Percentiles rank a stretch among this genome's conserved stretches.
Conservation (phyloP, 2,888 invertebrate species). For the Drepana falcataria region DNA sequence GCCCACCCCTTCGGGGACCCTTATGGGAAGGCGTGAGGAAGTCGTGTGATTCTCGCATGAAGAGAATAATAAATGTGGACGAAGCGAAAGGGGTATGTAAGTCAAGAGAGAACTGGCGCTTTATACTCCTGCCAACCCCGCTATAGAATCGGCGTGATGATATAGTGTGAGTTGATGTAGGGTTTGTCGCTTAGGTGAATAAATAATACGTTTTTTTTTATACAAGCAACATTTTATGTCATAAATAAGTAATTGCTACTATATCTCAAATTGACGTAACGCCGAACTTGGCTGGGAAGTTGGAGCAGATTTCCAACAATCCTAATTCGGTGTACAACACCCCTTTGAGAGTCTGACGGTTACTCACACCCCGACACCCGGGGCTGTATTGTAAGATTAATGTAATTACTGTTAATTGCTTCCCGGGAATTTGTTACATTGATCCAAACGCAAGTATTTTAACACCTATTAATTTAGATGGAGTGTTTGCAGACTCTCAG, state of each 20-base stretch:
- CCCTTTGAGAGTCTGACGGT: neutral
- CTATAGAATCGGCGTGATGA: too few relatives aligned
- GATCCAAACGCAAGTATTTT: neutral
- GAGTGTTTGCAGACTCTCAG: neutral
- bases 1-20: too few relatives aligned
- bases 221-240: too few relatives aligned
- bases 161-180: too few relatives aligned
- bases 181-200: too few relatives aligned
- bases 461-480: neutral
- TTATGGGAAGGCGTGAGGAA: too few relatives aligned
- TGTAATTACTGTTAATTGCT: neutral
- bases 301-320: neutral
- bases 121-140: too few relatives aligned
- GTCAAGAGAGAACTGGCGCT: too few relatives aligned
- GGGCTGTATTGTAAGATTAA: neutral
- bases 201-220: too few relatives aligned
- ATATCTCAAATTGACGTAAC: neutral
- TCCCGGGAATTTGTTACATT: neutral
- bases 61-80: too few relatives aligned
- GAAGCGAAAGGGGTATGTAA: too few relatives aligned
- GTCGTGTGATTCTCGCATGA: too few relatives aligned
- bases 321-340: neutral
- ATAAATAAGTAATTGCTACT: neutral
- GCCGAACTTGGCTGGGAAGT: neutral
- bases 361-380: neutral